A percentile compares a stretch with the other conserved stretches of the same genome.
Evolutionary conservation across 2,113 vertebrate species (phyloP).

Genomic region (Tricholaema leucomelas): DNA sequence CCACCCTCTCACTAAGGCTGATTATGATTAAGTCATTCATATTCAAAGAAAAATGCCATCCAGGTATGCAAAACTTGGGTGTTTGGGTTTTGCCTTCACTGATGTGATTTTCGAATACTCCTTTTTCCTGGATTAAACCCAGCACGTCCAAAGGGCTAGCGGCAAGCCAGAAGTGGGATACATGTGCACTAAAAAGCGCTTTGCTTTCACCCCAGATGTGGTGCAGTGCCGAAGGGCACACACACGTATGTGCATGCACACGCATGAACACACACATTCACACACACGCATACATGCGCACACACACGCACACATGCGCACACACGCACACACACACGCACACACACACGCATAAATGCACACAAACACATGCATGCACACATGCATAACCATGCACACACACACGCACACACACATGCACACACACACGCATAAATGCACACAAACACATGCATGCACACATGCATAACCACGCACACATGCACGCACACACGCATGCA

Average conservation of each 20-base stretch:
- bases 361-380: too few species aligned
- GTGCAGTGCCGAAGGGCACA: background rate
- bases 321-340: too few species aligned
- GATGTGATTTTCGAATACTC: constrained; percentile 46
- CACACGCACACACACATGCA: too few species aligned
- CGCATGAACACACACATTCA: background rate
- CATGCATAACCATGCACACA: too few species aligned
- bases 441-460: too few species aligned
- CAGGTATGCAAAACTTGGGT: constrained; percentile 27
- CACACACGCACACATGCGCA: too few species aligned
- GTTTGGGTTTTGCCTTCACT: background rate
- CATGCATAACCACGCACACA: too few species aligned
- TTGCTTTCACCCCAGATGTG: constrained; percentile 55
- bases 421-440: too few species aligned
- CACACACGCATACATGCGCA: too few species aligned
- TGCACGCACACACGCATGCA: too few species aligned
- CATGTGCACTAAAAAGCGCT: constrained; percentile 19
- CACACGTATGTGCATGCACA: background rate
- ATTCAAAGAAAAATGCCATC: constrained; percentile 52
- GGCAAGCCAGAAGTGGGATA: constrained; percentile 40
- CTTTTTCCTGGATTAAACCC: constrained; percentile 54
- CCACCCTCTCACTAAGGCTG: constrained; percentile 14
- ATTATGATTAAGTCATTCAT: constrained; percentile 23
- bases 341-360: too few species aligned
- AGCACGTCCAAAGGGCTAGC: constrained; percentile 28